Percentiles rank a stretch among this genome's conserved stretches.
Conservation (phyloP, 2,113 vertebrate genomes). For the Phyllopteryx taeniolatus region DNA sequence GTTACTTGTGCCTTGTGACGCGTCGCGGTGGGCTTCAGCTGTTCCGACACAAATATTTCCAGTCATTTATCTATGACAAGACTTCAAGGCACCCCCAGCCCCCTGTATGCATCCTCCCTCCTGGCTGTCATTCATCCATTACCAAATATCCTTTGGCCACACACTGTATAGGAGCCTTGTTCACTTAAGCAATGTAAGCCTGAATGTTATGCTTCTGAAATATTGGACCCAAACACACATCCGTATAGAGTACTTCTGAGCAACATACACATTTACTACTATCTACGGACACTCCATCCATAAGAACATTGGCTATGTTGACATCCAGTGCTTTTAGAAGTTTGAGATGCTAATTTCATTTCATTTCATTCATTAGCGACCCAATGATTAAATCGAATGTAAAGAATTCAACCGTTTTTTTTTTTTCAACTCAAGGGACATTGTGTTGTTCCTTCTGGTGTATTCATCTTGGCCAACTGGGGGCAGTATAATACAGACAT, state of each 20-base stretch:
- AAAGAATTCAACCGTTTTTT: too few species aligned
- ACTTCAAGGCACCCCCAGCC: slow-evolving; percentile 24
- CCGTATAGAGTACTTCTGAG: too few species aligned
- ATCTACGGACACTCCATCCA: too few species aligned
- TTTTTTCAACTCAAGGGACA: too few species aligned
- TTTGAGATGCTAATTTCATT: too few species aligned
- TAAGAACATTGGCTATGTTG: too few species aligned
- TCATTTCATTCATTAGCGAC: too few species aligned
- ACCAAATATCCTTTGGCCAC: slow-evolving; percentile 10
- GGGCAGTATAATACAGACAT: too few species aligned
- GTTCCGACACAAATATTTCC: neutral
- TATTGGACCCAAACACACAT: neutral
- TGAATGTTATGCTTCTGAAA: neutral
- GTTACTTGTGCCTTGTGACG: neutral
- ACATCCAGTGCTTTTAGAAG: too few species aligned
- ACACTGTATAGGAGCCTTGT: neutral
- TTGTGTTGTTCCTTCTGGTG: too few species aligned
- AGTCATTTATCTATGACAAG: neutral
- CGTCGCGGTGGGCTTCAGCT: neutral
- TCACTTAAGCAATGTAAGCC: neutral
- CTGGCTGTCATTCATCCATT: slow-evolving; percentile 16
- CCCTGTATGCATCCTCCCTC: slow-evolving; percentile 4
- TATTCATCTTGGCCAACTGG: too few species aligned
- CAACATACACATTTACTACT: neutral
- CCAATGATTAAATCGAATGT: too few species aligned